These are phyloP conservation scores for Halichoerus grypus DNA, from an alignment of 2,113 vertebrate genomes.

Conservation along the genomic window DNA sequence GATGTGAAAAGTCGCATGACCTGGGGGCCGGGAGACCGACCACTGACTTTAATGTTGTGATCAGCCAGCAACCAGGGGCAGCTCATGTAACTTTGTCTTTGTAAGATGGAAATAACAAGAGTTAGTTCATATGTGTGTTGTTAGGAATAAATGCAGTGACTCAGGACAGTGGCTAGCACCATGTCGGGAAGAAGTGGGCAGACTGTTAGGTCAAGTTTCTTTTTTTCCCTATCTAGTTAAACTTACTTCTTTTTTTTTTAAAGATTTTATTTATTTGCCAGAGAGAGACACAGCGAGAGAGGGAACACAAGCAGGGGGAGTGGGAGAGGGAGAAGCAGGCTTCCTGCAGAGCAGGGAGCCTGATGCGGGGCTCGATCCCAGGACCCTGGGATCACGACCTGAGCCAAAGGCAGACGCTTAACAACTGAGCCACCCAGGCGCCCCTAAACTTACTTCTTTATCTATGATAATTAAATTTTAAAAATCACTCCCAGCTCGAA, in stretches of 20 bases:
- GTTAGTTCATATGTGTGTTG: background rate
- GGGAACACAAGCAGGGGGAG: too few species aligned
- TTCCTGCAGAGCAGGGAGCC: too few species aligned
- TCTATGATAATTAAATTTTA: background rate
- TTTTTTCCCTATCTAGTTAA: background rate
- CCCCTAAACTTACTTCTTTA: background rate
- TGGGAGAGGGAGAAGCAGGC: too few species aligned
- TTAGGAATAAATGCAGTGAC: background rate
- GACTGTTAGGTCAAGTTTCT: background rate
- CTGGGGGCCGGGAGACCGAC: background rate
- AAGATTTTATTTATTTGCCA: too few species aligned
- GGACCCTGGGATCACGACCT: too few species aligned
- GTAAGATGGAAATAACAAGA: background rate
- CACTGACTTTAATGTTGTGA: background rate
- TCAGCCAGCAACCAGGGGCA: background rate
- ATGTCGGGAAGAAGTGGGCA: background rate
- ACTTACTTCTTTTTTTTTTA: background rate
- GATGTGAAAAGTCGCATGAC: background rate
- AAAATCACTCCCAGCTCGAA: background rate
- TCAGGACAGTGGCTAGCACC: background rate
- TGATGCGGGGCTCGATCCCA: too few species aligned
- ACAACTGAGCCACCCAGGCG: too few species aligned
- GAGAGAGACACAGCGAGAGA: too few species aligned
- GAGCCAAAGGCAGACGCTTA: too few species aligned
- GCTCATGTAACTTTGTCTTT: background rate